Evolutionary conservation across 2,888 invertebrate species (phyloP).

Genomic region (Tipula vernalis): DNA sequence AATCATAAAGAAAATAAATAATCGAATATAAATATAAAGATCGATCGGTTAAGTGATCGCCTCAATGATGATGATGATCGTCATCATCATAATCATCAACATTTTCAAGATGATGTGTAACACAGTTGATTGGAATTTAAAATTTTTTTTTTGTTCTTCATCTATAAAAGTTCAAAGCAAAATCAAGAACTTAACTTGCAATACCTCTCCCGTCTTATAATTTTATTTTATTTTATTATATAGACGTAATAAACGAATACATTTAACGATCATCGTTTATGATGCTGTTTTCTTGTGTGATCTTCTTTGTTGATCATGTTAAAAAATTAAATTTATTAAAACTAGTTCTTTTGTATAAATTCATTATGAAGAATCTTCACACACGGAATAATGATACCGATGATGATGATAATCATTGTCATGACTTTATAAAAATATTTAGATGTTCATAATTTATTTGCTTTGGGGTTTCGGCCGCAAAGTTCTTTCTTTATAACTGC

Average conservation of each 20-base stretch:
- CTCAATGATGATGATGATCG: neutral
- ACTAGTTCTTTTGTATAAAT: neutral
- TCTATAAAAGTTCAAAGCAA: neutral
- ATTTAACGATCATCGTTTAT: neutral
- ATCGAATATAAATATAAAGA: neutral
- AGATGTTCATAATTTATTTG: neutral
- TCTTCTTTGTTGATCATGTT: neutral
- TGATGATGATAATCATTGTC: neutral
- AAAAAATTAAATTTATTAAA: neutral
- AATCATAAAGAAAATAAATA: neutral
- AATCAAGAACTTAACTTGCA: neutral
- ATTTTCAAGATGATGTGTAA: neutral
- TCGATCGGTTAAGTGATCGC: neutral
- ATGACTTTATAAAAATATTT: neutral
- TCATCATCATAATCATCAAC: neutral
- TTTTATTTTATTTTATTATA: neutral
- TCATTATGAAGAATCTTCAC: neutral
- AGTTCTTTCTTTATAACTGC: no score
- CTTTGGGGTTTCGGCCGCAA: neutral
- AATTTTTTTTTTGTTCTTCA: neutral
- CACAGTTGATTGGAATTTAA: slow-evolving; percentile 4
- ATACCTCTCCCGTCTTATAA: neutral
- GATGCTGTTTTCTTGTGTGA: neutral
- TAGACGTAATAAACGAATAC: neutral
- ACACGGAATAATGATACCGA: neutral